These are phyloP conservation scores for Gymnobelideus leadbeateri DNA, from an alignment of 2,113 vertebrate genomes.

Conservation along the genomic window DNA sequence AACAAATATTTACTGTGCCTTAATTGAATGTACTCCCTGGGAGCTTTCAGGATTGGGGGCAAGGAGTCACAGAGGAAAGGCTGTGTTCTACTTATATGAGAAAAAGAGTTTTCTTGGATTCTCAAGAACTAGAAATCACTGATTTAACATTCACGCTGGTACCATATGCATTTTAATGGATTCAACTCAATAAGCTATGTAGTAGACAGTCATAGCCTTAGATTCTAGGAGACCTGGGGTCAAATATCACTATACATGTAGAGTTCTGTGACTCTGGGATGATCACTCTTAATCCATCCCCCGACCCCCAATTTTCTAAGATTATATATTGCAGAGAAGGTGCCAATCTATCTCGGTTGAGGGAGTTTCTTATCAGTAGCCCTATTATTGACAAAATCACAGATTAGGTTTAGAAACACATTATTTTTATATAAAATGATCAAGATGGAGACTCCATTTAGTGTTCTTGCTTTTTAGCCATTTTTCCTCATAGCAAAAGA, in stretches of 20 bases:
- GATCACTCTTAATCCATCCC: not conserved
- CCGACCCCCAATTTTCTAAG: not conserved
- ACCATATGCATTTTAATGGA: constrained; percentile 20
- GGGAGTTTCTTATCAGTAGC: not conserved
- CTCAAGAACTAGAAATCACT: constrained; percentile 2
- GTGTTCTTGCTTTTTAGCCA: not conserved
- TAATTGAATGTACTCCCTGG: constrained; percentile 36
- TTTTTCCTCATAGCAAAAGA: constrained; percentile 17
- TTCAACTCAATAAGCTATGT: constrained; percentile 15
- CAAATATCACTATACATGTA: not conserved
- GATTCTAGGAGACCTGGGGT: not conserved
- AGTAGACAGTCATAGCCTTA: not conserved
- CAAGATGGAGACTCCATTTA: constrained; percentile 3
- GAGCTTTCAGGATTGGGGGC: constrained; percentile 20
- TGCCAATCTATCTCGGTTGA: not conserved
- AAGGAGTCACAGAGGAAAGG: constrained; percentile 13
- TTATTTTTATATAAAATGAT: constrained; percentile 33
- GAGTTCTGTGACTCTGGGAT: not conserved
- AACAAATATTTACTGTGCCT: constrained; percentile 46
- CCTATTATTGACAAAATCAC: not conserved
- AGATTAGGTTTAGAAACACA: not conserved
- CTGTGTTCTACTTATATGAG: not conserved
- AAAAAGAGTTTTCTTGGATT: constrained; percentile 47
- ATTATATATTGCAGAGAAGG: not conserved
- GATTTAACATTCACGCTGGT: constrained; percentile 28